A percentile compares a stretch with the other conserved stretches of the same genome.
Evolutionary conservation across 2,888 invertebrate species (phyloP).

Genomic region (Rhamnusium bicolor): DNA sequence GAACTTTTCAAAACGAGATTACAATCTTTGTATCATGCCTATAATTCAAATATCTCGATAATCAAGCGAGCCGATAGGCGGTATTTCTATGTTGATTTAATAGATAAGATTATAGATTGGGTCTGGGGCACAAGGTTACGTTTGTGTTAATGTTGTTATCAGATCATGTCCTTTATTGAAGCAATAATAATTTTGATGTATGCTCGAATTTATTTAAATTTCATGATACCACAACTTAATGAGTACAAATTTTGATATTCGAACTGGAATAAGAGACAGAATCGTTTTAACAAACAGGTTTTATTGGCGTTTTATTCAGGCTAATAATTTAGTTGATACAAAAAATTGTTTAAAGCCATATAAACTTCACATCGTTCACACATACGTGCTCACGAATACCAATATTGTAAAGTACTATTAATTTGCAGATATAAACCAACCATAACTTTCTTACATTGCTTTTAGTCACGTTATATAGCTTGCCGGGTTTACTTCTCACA

Average conservation of each 20-base stretch:
- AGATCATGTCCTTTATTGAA: not conserved
- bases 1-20: slow-evolving; percentile 44
- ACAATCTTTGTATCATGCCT: slow-evolving; percentile 39
- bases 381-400: slow-evolving; percentile 43
- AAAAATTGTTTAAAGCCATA: slow-evolving; percentile 36
- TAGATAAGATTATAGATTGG: slow-evolving; percentile 20
- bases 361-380: slow-evolving; percentile 41
- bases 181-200: not conserved
- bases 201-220: too few species aligned
- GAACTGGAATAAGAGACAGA: not conserved
- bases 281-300: not conserved
- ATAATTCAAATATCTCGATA: slow-evolving; percentile 42
- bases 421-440: slow-evolving; percentile 46
- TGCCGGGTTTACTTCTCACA: not conserved
- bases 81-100: slow-evolving; percentile 33
- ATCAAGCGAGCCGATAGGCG: slow-evolving; percentile 38
- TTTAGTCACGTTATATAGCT: slow-evolving; percentile 40
- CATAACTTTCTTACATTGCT: slow-evolving; percentile 43
- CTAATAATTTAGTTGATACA: slow-evolving; percentile 13
- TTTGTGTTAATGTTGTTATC: not conserved
- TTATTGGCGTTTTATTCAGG: slow-evolving; percentile 1
- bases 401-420: slow-evolving; percentile 44
- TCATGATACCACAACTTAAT: too few species aligned
- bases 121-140: not conserved
- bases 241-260: not conserved